Evolutionary conservation across 1,140 invertebrate species (phyloP).

Genomic region (Probaryconus sp.): DNA sequence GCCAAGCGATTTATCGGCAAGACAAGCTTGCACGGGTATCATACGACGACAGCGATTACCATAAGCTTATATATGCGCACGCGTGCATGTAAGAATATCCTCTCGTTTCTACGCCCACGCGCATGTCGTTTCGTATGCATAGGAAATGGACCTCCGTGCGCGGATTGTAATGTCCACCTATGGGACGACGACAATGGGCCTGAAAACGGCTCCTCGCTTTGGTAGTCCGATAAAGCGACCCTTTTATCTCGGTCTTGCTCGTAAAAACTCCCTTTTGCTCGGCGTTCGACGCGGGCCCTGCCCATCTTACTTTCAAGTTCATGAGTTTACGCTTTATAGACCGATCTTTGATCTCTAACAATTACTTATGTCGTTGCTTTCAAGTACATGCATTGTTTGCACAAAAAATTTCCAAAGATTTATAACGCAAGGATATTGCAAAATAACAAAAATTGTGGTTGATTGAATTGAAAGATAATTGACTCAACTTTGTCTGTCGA

Average conservation of each 20-base stretch:
- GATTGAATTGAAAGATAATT: too few species aligned
- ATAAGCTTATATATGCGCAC: conserved; percentile 65
- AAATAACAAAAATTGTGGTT: too few species aligned
- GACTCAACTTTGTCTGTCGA: too few species aligned
- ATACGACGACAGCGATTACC: conserved; percentile 66
- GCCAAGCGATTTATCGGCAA: conserved; percentile 62
- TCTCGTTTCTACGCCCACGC: conserved; percentile 66
- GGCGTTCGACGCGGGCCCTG: conserved; percentile 41
- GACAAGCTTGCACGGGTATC: conserved; percentile 64
- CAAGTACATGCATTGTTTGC: too few species aligned
- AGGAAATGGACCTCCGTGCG: conserved; percentile 67
- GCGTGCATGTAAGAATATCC: conserved; percentile 61
- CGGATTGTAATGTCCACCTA: conserved; percentile 61
- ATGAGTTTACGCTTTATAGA: conserved; percentile 32
- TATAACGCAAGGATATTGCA: too few species aligned
- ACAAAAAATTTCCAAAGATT: too few species aligned
- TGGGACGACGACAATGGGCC: conserved; percentile 59
- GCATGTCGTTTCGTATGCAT: conserved; percentile 59
- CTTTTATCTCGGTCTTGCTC: conserved; percentile 62
- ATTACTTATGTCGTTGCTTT: not conserved
- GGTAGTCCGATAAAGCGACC: conserved; percentile 66
- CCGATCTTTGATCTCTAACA: not conserved
- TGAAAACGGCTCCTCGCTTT: conserved; percentile 59
- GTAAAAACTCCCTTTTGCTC: conserved; percentile 58
- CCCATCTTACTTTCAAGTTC: conserved; percentile 48